Evolutionary conservation across 2,888 invertebrate species (phyloP).

Genomic region (Hecatera dysodea): DNA sequence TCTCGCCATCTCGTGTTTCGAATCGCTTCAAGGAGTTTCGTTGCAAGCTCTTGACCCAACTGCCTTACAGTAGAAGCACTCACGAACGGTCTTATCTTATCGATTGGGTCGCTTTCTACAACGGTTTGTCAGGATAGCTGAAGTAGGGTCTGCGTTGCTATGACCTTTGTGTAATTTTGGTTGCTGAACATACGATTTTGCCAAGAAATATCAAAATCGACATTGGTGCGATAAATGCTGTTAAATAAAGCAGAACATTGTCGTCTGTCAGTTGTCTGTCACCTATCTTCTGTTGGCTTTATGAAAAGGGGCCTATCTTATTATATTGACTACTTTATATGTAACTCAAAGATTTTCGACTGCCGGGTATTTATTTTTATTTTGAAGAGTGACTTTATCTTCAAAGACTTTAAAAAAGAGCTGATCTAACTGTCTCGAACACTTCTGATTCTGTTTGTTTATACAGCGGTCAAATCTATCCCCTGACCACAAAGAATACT

Average conservation of each 20-base stretch:
- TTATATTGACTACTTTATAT: not conserved
- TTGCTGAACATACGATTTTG: not conserved
- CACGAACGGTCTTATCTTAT: constrained; percentile 7
- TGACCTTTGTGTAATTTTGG: not conserved
- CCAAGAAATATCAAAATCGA: not conserved
- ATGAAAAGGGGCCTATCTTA: not conserved
- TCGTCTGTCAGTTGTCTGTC: not conserved
- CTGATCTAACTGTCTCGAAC: not conserved
- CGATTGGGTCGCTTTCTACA: not conserved
- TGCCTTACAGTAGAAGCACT: not conserved
- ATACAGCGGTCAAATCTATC: not conserved
- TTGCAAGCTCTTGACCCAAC: constrained; percentile 22
- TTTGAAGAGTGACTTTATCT: not conserved
- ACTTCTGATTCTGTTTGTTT: not conserved
- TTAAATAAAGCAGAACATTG: constrained; percentile 2
- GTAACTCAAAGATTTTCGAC: not conserved
- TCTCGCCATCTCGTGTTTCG: constrained; percentile 10
- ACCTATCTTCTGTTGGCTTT: not conserved
- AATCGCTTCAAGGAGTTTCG: not conserved
- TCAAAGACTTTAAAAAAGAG: not conserved
- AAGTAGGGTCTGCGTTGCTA: not conserved
- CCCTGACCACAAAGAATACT: not conserved
- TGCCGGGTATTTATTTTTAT: not conserved
- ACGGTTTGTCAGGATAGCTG: not conserved
- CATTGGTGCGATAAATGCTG: not conserved